Evolutionary conservation across 1,140 invertebrate genomes (phyloP).

Genomic region (Drosophila baimaii): DNA sequence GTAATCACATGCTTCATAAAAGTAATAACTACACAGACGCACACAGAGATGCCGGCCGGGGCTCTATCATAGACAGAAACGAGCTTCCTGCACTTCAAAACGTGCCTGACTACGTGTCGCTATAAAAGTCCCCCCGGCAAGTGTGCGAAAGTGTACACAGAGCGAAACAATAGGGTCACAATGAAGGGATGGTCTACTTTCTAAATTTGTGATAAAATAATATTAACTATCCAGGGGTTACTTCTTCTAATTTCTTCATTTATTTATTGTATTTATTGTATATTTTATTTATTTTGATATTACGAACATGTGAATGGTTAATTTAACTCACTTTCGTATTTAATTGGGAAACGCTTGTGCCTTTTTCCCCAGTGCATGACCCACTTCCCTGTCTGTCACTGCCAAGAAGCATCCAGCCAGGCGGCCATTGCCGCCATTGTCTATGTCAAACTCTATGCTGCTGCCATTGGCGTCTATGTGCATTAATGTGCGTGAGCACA

Average conservation of each 20-base stretch:
- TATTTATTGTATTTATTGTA: no score
- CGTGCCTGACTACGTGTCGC: conserved; percentile 75
- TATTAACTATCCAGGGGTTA: neutral
- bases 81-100: conserved; percentile 74
- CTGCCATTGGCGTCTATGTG: conserved; percentile 33
- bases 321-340: neutral
- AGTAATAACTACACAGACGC: conserved; percentile 75
- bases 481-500: conserved; percentile 74
- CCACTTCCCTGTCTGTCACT: conserved; percentile 54
- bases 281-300: neutral
- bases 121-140: conserved; percentile 67
- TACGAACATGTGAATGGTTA: neutral
- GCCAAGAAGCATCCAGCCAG: conserved; percentile 42
- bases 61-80: conserved; percentile 40
- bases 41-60: conserved; percentile 15
- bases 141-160: conserved; percentile 32
- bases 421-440: conserved; percentile 62
- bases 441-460: conserved; percentile 66
- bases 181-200: neutral
- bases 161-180: neutral
- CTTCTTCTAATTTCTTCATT: neutral
- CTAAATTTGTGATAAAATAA: neutral
- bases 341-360: neutral
- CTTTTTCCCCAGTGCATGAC: conserved; percentile 12
- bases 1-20: conserved; percentile 83